Evolutionary conservation across 2,888 invertebrate species (phyloP).

Genomic region (Caenorhabditis sp.): DNA sequence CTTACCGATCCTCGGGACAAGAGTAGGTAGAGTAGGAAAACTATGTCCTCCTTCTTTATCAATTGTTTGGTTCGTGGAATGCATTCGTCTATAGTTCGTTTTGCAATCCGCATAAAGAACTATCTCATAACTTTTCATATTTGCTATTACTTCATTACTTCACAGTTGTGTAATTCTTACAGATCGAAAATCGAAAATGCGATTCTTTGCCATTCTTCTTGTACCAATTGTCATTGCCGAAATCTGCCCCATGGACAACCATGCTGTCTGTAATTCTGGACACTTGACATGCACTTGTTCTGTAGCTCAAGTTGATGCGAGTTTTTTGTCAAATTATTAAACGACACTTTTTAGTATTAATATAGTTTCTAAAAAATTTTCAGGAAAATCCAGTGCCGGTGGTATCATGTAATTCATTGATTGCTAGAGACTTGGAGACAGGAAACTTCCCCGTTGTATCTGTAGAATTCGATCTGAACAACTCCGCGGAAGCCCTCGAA

Average conservation of each 20-base stretch:
- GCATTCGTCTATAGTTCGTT: too few species aligned
- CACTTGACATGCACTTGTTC: conserved; percentile 68
- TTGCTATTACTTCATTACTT: too few species aligned
- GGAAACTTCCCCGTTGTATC: conserved; percentile 70
- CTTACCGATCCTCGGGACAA: too few species aligned
- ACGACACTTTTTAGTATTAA: background rate
- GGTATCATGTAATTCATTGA: conserved; percentile 66
- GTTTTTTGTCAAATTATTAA: conserved; percentile 1
- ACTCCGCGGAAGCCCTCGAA: conserved; percentile 50
- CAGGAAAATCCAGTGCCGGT: conserved; percentile 65
- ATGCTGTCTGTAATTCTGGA: conserved; percentile 60
- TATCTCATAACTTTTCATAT: too few species aligned
- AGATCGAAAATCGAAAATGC: conserved; percentile 45
- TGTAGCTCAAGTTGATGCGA: conserved; percentile 64
- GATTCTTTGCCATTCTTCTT: conserved; percentile 41
- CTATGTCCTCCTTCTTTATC: too few species aligned
- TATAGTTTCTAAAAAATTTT: too few species aligned
- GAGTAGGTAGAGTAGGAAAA: too few species aligned
- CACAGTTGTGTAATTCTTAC: background rate
- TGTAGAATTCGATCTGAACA: conserved; percentile 63
- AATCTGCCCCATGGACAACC: conserved; percentile 67
- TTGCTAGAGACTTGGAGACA: conserved; percentile 61
- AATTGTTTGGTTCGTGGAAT: too few species aligned
- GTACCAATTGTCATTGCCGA: conserved; percentile 52
- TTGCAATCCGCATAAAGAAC: too few species aligned